A percentile compares a stretch with the other conserved stretches of the same genome.
These are phyloP conservation scores for Agrypnus murinus DNA, from an alignment of 2,888 invertebrate genomes.

Conservation along the genomic window DNA sequence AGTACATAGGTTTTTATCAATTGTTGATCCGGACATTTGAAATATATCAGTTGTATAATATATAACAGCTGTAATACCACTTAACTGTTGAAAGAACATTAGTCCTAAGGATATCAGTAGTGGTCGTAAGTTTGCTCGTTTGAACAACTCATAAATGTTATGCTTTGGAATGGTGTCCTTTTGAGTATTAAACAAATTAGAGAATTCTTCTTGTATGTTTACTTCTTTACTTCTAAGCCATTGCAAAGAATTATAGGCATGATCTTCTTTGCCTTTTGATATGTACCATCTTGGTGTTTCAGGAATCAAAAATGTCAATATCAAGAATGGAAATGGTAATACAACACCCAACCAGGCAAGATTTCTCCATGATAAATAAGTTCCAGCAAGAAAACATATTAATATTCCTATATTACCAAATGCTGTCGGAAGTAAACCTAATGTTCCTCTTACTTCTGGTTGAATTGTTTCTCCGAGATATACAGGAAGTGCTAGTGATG, in stretches of 20 bases:
- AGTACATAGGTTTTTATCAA: constrained; percentile 85
- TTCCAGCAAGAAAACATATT: constrained; percentile 85
- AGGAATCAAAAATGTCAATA: constrained; percentile 88
- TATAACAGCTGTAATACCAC: constrained; percentile 96
- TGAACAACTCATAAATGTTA: constrained; percentile 79
- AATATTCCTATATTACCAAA: constrained; percentile 91
- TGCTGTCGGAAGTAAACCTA: constrained; percentile 91
- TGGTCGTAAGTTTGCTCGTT: constrained; percentile 82
- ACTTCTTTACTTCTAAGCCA: constrained; percentile 88
- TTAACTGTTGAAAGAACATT: constrained; percentile 97
- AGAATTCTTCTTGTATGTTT: constrained; percentile 86
- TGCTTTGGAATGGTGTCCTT: constrained; percentile 79
- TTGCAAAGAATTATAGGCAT: constrained; percentile 84
- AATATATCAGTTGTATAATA: constrained; percentile 94
- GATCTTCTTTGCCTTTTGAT: constrained; percentile 82
- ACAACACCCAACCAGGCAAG: constrained; percentile 86
- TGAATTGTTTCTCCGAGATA: constrained; percentile 96
- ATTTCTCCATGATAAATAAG: constrained; percentile 85
- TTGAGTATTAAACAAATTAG: constrained; percentile 83
- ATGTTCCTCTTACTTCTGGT: constrained; percentile 91
- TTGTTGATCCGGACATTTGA: constrained; percentile 86
- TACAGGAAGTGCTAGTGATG: constrained; percentile 90
- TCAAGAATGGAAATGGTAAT: constrained; percentile 85
- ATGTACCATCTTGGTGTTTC: constrained; percentile 96
- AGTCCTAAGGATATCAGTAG: constrained; percentile 88